Evolutionary conservation across 2,888 invertebrate genomes (phyloP).

Genomic region (Caenorhabditis becei): DNA sequence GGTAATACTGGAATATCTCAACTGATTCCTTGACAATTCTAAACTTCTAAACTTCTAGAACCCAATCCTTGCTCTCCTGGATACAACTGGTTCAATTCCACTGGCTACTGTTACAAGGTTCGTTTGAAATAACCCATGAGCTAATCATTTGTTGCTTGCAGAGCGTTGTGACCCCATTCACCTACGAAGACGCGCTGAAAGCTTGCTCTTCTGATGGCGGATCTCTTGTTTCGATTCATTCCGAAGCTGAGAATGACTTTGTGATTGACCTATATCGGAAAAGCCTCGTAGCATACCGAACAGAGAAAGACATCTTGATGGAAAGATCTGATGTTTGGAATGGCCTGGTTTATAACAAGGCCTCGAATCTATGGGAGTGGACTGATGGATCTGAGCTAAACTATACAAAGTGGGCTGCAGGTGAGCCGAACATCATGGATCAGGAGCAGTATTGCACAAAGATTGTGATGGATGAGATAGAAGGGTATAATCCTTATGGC

Average conservation of each 20-base stretch:
- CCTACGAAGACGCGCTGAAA: neutral
- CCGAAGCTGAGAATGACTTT: conserved; percentile 11
- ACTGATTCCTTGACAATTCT: too few relatives aligned
- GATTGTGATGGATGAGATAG: too few relatives aligned
- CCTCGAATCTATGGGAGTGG: neutral
- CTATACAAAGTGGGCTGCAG: neutral
- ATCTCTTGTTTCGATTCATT: conserved; percentile 11
- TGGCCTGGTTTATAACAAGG: neutral
- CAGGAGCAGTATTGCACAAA: neutral
- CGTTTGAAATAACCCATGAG: too few relatives aligned
- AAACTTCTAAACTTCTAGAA: too few relatives aligned
- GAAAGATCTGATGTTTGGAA: neutral
- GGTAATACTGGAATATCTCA: too few relatives aligned
- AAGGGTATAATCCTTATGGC: too few relatives aligned
- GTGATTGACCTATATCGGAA: neutral
- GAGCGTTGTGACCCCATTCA: too few relatives aligned
- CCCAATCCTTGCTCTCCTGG: too few relatives aligned
- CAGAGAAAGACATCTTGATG: neutral
- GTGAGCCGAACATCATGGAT: neutral
- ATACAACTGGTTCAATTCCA: too few relatives aligned
- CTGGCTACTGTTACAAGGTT: too few relatives aligned
- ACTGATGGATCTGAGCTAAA: neutral
- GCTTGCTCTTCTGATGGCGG: neutral
- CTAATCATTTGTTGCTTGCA: too few relatives aligned
- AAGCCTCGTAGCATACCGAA: neutral